Conservation (phyloP, 2,797 vertebrate genomes). For the Ctenochaetus hawaiiensis region DNA sequence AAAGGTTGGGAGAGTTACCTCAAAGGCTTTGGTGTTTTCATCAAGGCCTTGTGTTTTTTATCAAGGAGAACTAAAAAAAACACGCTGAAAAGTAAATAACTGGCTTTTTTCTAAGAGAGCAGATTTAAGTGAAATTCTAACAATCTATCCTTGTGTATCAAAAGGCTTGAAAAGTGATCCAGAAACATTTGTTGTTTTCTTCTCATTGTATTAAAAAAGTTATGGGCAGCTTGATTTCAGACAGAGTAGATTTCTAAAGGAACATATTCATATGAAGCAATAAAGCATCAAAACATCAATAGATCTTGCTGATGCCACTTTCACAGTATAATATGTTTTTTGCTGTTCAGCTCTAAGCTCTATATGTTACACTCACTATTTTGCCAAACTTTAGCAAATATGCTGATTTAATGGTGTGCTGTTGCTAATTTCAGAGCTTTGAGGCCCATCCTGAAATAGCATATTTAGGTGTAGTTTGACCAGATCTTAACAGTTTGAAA, state of each 20-base stretch:
- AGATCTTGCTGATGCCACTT: neutral
- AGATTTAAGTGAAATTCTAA: neutral
- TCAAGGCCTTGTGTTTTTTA: conserved; percentile 35
- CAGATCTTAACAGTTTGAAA: conserved; percentile 4
- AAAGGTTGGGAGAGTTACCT: conserved; percentile 24
- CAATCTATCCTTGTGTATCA: conserved; percentile 2
- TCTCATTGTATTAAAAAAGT: neutral
- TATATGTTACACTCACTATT: conserved; percentile 1
- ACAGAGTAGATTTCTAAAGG: conserved; percentile 10
- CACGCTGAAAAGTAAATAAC: conserved; percentile 10
- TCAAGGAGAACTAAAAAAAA: conserved; percentile 11
- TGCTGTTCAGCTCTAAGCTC: neutral
- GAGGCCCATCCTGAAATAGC: neutral
- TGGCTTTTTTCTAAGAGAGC: neutral
- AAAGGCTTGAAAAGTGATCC: conserved; percentile 7
- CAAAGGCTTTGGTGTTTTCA: conserved; percentile 37
- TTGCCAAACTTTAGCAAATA: conserved; percentile 1
- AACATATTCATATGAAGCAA: conserved; percentile 5
- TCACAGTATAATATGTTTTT: neutral
- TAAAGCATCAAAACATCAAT: neutral
- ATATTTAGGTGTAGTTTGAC: neutral
- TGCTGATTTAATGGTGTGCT: conserved; percentile 1
- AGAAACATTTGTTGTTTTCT: conserved; percentile 2
- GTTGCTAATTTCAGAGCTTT: neutral
- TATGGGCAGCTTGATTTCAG: conserved; percentile 1